phyloP scores from a whole-genome alignment of 2,113 vertebrate genomes.

The Eolophus roseicapilla region DNA sequence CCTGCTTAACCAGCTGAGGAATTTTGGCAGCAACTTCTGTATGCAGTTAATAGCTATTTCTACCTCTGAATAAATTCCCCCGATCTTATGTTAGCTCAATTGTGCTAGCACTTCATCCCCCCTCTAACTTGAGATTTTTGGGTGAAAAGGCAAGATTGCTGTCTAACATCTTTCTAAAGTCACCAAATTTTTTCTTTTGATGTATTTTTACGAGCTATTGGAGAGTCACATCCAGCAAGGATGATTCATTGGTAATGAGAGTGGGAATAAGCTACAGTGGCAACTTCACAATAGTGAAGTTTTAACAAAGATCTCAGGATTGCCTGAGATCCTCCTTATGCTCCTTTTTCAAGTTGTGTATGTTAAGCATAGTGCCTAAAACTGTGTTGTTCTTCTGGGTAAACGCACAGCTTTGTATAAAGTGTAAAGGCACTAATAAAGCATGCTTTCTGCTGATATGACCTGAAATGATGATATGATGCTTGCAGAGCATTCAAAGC shows the following conservation, averaged over 20 bases:
- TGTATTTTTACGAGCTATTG: not conserved
- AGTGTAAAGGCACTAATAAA: not conserved
- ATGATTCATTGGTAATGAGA: not conserved
- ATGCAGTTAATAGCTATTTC: not conserved
- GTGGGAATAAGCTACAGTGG: not conserved
- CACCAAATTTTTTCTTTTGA: not conserved
- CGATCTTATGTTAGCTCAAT: not conserved
- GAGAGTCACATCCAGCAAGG: not conserved
- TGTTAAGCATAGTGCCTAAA: not conserved
- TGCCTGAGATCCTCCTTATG: not conserved
- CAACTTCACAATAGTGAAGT: not conserved
- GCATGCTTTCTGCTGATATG: not conserved
- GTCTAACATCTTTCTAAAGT: not conserved
- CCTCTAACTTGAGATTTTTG: not conserved
- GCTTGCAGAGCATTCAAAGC: slow-evolving; percentile 13
- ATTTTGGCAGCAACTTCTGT: not conserved
- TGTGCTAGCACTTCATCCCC: not conserved
- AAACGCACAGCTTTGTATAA: not conserved
- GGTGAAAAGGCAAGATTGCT: not conserved
- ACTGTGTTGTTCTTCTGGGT: not conserved
- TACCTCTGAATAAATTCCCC: not conserved
- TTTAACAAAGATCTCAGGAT: not conserved
- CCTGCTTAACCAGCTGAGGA: not conserved
- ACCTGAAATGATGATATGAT: slow-evolving; percentile 2
- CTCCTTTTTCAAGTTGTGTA: not conserved